Base-by-base conservation (phyloP, 2,888 invertebrate genomes). In the Ormyrus thymus region DNA sequence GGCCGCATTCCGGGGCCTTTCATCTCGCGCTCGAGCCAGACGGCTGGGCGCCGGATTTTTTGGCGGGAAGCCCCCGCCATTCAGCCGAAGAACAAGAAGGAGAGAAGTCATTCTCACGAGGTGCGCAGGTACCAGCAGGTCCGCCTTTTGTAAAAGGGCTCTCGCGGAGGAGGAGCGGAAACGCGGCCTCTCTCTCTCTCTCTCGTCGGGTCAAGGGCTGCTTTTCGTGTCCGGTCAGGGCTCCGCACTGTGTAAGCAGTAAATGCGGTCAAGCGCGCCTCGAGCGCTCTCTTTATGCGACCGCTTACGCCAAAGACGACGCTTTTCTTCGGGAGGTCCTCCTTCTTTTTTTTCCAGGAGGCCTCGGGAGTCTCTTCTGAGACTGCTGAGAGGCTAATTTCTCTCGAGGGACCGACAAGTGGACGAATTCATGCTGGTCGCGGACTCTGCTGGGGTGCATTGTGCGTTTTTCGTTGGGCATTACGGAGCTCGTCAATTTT, bases 21-120 rank as follows among this genome's bases (percentile, higher is more conserved):
- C 29, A 29, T 29, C 29, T 29, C 29, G 55, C 68, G 78, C 51
- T 73, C 66, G 50, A 9, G 51, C 78, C 81, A 85, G 84, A 85
- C 85, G 73, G 83, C 81, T 82, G 80, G 85, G 83, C 85, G 85
- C 84, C 85, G 81, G 58, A 66, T 53, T 71, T 74, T 81, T 81
- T 79, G 76, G 73, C 78, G 78, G 77, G 77, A 76, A 72, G 43
- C 15, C 53, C 15, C 13, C 51, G 50, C 61, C 66, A 61, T 46
- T 80, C 74, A 76, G 73, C 75, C 74, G 74, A 75, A 58, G 5
- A 1, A 6, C 15, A 43, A 46, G 53, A 55, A 62, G 62, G 29
- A 59, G 50, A 62, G 61, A 81, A 83, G 81, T 83, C 81, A 82
- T 82, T 82, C 81, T 82, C 82, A 83, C 83, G 81, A 65, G 72